A percentile compares a stretch with the other conserved stretches of the same genome.
phyloP scores from a whole-genome alignment of 2,113 vertebrate species.

The Alexandromys fortis region DNA sequence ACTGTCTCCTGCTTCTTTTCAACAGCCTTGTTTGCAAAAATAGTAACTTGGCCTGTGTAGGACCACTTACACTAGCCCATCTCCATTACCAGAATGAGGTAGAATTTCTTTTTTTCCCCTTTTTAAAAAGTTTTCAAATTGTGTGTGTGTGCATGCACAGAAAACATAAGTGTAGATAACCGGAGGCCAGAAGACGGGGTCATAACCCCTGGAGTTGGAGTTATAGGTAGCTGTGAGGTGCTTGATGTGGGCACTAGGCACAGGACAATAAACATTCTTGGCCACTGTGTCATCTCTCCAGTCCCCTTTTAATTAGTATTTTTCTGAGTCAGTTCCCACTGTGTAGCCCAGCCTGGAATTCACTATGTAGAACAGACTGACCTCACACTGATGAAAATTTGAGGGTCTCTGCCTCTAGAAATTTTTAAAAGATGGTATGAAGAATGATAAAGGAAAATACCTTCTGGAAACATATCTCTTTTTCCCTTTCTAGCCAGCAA shows the following conservation, averaged over 20 bases:
- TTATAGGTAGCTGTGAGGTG: not conserved
- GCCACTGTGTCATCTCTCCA: not conserved
- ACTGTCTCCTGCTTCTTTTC: not conserved
- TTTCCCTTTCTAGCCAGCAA: not conserved
- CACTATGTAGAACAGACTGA: not conserved
- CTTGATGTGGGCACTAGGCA: not conserved
- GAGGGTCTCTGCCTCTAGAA: not conserved
- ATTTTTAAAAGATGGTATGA: not conserved
- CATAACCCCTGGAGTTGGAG: not conserved
- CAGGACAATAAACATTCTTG: not conserved
- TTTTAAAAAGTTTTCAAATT: not conserved
- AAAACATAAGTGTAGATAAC: not conserved
- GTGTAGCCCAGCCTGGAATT: not conserved
- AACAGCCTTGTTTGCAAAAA: not conserved
- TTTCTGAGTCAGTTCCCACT: not conserved
- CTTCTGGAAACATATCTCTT: constrained; percentile 51
- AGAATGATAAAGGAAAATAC: not conserved
- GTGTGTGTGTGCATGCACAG: not conserved
- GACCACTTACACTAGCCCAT: not conserved
- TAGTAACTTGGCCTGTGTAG: not conserved
- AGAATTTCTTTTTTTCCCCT: not conserved
- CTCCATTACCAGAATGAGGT: not conserved
- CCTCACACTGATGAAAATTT: not conserved
- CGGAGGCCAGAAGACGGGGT: not conserved
- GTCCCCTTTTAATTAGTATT: not conserved